phyloP scores from a whole-genome alignment of 2,888 invertebrate genomes.

The Trichogramma dendrolimi region DNA sequence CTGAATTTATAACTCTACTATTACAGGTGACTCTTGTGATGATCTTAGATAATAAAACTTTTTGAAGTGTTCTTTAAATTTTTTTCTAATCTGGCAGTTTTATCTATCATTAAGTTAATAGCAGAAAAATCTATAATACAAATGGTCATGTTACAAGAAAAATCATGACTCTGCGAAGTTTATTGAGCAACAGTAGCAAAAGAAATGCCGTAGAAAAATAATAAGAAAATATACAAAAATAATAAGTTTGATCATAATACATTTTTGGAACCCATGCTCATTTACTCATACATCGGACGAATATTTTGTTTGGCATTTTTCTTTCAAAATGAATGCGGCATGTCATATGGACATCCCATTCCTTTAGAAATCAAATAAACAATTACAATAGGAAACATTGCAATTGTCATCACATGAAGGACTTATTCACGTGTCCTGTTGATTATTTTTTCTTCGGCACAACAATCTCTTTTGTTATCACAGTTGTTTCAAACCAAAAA shows the following conservation, averaged over 20 bases:
- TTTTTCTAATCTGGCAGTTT: conserved; percentile 23
- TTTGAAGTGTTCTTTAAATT: background rate
- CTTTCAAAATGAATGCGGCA: background rate
- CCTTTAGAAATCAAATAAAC: conserved; percentile 3
- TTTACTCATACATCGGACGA: conserved; percentile 10
- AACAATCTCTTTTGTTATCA: conserved; percentile 26
- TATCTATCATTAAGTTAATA: conserved; percentile 14
- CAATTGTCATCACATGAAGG: conserved; percentile 9
- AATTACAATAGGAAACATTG: conserved; percentile 5
- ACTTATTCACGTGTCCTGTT: conserved; percentile 11
- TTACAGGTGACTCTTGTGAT: conserved; percentile 8
- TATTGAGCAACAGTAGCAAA: conserved; percentile 16
- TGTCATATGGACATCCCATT: background rate
- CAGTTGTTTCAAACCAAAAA: conserved; percentile 26
- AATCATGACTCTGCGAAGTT: conserved; percentile 23
- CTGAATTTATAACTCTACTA: background rate
- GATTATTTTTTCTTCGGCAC: conserved; percentile 25
- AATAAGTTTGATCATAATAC: background rate
- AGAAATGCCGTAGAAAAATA: conserved; percentile 10
- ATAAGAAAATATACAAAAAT: background rate
- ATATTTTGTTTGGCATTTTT: conserved; percentile 8
- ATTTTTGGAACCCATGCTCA: conserved; percentile 10
- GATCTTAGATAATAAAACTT: background rate
- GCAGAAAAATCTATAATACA: background rate
- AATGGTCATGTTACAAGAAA: conserved; percentile 7